Conservation (phyloP, 2,888 invertebrate genomes). For the Lasioglossum oenotherae region DNA sequence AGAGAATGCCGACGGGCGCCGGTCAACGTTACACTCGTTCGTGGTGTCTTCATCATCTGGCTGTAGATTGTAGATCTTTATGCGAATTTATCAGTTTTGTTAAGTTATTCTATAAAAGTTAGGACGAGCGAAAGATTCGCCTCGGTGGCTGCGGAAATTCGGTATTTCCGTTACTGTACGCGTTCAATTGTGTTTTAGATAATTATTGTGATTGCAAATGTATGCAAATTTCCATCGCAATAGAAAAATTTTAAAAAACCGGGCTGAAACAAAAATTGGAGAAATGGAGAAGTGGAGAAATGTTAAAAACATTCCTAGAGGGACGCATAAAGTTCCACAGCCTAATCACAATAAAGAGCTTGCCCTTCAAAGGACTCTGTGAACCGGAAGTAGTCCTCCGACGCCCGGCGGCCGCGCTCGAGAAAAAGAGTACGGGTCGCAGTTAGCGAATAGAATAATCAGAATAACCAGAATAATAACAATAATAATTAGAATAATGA, state of each 20-base stretch:
- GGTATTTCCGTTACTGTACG: not conserved
- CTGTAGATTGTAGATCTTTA: not conserved
- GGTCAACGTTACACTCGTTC: not conserved
- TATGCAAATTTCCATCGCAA: too few species aligned
- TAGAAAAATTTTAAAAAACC: too few species aligned
- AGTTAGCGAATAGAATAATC: constrained; percentile 33
- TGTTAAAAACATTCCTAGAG: not conserved
- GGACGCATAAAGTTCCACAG: not conserved
- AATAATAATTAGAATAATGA: constrained; percentile 37
- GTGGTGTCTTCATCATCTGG: not conserved
- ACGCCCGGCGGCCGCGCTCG: constrained; percentile 10
- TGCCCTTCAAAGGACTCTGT: not conserved
- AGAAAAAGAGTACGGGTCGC: constrained; percentile 47
- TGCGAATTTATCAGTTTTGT: not conserved
- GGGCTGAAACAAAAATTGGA: too few species aligned
- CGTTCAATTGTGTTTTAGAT: not conserved
- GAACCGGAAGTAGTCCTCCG: not conserved
- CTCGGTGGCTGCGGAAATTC: not conserved
- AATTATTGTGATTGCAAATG: not conserved
- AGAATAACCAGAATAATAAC: constrained; percentile 57
- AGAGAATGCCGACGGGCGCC: constrained; percentile 15
- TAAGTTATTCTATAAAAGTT: not conserved
- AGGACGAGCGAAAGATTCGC: not conserved
- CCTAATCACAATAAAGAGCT: not conserved
- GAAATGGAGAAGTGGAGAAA: too few species aligned